A percentile compares a stretch with the other conserved stretches of the same genome.
Evolutionary conservation across 2,888 invertebrate species (phyloP).

Genomic region (Aleiodes alternator): DNA sequence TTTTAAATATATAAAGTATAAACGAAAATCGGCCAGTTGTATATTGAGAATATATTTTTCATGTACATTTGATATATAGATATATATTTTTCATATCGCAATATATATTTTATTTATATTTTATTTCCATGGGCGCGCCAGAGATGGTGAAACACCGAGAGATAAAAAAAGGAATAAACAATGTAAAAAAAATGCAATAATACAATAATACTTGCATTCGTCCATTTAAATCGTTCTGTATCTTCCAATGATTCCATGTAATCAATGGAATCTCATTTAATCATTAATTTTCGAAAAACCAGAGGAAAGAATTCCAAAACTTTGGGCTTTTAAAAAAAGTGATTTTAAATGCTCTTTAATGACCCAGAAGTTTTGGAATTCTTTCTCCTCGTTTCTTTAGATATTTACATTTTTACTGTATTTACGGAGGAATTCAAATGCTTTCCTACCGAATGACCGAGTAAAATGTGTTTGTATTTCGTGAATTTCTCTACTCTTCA

Average conservation of each 20-base stretch:
- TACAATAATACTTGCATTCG: not conserved
- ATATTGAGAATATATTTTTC: no score
- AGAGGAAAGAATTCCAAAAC: not conserved
- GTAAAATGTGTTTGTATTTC: no score
- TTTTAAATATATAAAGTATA: no score
- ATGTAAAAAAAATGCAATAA: not conserved
- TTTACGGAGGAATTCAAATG: no score
- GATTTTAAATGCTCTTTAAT: not conserved
- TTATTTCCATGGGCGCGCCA: no score
- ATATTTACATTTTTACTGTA: slow-evolving; percentile 11
- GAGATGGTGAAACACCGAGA: slow-evolving; percentile 7
- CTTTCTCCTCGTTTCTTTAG: not conserved
- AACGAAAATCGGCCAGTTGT: no score
- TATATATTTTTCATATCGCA: no score
- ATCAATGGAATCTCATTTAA: not conserved
- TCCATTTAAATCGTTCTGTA: not conserved
- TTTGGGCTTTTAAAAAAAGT: not conserved
- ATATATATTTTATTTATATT: no score
- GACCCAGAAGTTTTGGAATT: slow-evolving; percentile 13
- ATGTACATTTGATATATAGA: no score
- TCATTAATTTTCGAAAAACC: not conserved
- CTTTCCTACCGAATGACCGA: no score
- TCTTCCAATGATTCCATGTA: no score
- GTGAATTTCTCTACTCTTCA: no score
- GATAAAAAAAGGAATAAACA: slow-evolving; percentile 8